These are phyloP conservation scores for Leptoclinus maculatus DNA, from an alignment of 2,797 vertebrate species.

Conservation along the genomic window DNA sequence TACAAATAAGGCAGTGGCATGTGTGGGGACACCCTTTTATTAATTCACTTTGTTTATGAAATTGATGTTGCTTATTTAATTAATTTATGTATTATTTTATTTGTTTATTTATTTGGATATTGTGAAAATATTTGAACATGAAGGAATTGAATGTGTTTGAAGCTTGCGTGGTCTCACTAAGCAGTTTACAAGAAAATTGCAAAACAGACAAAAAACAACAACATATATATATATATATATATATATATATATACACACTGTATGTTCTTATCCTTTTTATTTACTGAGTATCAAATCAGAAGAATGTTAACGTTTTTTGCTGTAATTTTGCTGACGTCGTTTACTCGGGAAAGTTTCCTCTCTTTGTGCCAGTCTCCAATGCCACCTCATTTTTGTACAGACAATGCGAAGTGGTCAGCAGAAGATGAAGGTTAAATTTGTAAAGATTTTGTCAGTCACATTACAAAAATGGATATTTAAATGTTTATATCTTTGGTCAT, in stretches of 20 bases:
- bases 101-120: conserved; percentile 53
- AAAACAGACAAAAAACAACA: conserved; percentile 24
- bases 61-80: conserved; percentile 47
- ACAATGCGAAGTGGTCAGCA: conserved; percentile 73
- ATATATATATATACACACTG: not conserved
- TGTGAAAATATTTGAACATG: conserved; percentile 49
- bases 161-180: conserved; percentile 54
- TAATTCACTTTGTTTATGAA: conserved; percentile 53
- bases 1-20: conserved; percentile 55
- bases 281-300: conserved; percentile 57
- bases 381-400: conserved; percentile 86
- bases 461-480: conserved; percentile 80
- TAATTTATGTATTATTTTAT: conserved; percentile 42
- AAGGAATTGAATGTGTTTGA: conserved; percentile 67
- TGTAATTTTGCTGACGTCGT: conserved; percentile 74
- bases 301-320: conserved; percentile 73
- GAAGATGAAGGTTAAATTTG: conserved; percentile 83
- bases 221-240: too few species aligned
- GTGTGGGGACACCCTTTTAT: conserved; percentile 55
- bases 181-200: conserved; percentile 65
- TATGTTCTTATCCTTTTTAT: conserved; percentile 60
- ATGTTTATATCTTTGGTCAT: conserved; percentile 89
- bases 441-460: conserved; percentile 86
- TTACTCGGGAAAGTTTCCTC: conserved; percentile 75
- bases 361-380: conserved; percentile 81